Evolutionary conservation across 92 coral and sea anemone genomes (phyloP).

Genomic region (Porites rus): DNA sequence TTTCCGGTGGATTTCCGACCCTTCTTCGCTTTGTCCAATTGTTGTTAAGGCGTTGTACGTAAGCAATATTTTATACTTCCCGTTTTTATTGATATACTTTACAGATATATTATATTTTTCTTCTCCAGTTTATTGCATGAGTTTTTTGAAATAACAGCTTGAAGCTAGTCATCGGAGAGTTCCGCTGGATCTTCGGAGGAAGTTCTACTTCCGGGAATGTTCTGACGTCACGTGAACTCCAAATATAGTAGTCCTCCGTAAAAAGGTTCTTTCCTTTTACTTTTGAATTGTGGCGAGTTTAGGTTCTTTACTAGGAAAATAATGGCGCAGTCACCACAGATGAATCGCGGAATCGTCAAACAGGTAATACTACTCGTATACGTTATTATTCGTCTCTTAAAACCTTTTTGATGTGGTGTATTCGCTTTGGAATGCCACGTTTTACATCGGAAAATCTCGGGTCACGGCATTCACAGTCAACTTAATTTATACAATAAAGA

Average conservation of each 20-base stretch:
- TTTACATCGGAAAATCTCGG: conserved; percentile 22
- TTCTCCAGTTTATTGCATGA: too few relatives aligned
- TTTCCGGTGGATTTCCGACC: background rate
- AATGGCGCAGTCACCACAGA: conserved; percentile 92
- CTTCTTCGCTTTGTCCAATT: background rate
- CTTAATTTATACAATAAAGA: background rate
- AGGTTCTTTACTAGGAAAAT: conserved; percentile 43
- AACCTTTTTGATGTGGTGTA: background rate
- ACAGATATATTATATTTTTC: background rate
- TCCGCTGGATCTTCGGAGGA: background rate
- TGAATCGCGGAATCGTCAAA: conserved; percentile 97
- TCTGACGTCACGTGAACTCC: conserved; percentile 83
- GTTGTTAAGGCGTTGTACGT: too few relatives aligned
- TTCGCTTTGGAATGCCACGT: conserved; percentile 30
- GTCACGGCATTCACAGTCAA: conserved; percentile 5
- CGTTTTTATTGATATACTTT: too few relatives aligned
- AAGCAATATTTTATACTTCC: too few relatives aligned
- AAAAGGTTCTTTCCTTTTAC: conserved; percentile 79
- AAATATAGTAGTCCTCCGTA: conserved; percentile 69
- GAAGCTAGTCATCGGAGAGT: conserved; percentile 1
- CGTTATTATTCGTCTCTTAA: background rate
- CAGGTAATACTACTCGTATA: conserved; percentile 65
- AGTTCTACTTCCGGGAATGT: conserved; percentile 10
- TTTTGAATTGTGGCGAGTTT: conserved; percentile 74
- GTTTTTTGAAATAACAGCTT: background rate